Evolutionary conservation across 2,888 invertebrate genomes (phyloP).

Genomic region (Ichneumoninae sp.): DNA sequence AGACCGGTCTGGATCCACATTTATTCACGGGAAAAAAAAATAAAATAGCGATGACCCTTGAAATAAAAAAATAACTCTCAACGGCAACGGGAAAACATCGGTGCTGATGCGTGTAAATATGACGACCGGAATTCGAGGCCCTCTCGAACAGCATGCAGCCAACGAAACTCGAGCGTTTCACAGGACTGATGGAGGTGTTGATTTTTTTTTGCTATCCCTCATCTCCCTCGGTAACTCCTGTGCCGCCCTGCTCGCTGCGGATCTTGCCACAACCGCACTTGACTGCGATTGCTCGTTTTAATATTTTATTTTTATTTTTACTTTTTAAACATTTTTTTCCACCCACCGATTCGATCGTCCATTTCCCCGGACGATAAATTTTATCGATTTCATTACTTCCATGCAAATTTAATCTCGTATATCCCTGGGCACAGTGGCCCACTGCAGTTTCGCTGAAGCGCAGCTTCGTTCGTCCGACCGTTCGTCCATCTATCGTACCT

Average conservation of each 20-base stretch:
- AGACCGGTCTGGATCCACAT: not conserved
- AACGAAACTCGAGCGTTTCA: not conserved
- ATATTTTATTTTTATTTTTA: not conserved
- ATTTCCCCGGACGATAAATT: not conserved
- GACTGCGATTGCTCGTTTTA: not conserved
- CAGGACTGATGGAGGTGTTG: not conserved
- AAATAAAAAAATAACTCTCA: not conserved
- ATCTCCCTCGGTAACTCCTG: not conserved
- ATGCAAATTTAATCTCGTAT: constrained; percentile 7
- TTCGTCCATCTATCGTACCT: constrained; percentile 16
- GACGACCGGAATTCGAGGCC: not conserved
- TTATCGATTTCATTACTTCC: constrained; percentile 17
- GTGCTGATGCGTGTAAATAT: not conserved
- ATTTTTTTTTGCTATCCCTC: not conserved
- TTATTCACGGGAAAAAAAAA: not conserved
- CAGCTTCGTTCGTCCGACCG: not conserved
- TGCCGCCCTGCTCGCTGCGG: not conserved
- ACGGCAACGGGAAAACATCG: not conserved
- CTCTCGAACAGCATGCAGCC: not conserved
- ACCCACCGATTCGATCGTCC: not conserved
- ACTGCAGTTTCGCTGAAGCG: not conserved
- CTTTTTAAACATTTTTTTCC: not conserved
- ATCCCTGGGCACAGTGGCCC: not conserved
- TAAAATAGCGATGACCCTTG: not conserved
- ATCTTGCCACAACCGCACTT: not conserved